These are phyloP conservation scores for Arbacia lixula DNA, from an alignment of 53 echinoderm and acorn worm species.

Conservation along the genomic window DNA sequence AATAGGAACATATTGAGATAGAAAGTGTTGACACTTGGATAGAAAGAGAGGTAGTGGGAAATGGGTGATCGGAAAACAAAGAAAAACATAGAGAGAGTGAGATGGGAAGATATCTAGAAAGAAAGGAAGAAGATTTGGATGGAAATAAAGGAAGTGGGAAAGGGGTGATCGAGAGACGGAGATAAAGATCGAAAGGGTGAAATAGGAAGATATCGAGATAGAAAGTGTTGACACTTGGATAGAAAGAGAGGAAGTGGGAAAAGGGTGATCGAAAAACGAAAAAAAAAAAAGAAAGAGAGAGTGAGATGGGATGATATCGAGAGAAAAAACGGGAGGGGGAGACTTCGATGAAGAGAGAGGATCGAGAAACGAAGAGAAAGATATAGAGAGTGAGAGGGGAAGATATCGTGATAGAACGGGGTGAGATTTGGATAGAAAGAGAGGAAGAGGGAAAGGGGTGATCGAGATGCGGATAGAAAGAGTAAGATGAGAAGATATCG, in stretches of 20 bases:
- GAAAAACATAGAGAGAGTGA: not conserved
- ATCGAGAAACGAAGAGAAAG: not conserved
- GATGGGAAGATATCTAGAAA: not conserved
- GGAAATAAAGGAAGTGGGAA: not conserved
- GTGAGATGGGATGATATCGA: not conserved
- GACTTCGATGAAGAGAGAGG: not conserved
- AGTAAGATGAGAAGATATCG: not conserved
- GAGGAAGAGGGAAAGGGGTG: no score
- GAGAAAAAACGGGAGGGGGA: not conserved
- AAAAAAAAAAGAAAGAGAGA: not conserved
- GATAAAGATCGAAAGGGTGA: no score
- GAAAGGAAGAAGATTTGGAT: not conserved
- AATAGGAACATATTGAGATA: no score
- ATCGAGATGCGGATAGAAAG: not conserved
- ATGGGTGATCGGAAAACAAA: not conserved
- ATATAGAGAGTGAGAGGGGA: not conserved
- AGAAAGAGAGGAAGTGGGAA: not conserved
- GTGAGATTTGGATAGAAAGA: no score
- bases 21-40: no score
- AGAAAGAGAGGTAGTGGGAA: no score
- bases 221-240: not conserved
- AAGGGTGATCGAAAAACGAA: not conserved
- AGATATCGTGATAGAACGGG: no score
- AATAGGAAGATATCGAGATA: no score
- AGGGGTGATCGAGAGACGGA: no score